These are phyloP conservation scores for Eucidaris tribuloides DNA, from an alignment of 35 echinoderm and acorn worm species.

Conservation along the genomic window DNA sequence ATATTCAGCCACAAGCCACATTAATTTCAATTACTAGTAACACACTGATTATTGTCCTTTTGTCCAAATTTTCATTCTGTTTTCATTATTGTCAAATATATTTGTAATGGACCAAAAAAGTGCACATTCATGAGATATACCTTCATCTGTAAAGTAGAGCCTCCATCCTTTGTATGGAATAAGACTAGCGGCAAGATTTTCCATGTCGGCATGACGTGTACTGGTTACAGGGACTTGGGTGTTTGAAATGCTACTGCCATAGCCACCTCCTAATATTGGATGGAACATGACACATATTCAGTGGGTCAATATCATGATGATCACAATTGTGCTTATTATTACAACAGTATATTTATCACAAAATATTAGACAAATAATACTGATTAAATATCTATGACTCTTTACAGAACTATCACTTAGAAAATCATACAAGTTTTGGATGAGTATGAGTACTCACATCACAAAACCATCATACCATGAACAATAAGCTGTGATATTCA, in stretches of 20 bases:
- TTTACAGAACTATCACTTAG: neutral
- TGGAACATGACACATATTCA: neutral
- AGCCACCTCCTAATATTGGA: slow-evolving; percentile 27
- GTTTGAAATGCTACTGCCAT: slow-evolving; percentile 23
- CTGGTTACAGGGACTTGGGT: slow-evolving; percentile 9
- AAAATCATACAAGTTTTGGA: neutral
- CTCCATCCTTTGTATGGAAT: slow-evolving; percentile 86
- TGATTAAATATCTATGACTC: neutral
- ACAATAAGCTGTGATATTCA: too few species aligned
- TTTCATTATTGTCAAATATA: neutral
- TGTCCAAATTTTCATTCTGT: neutral
- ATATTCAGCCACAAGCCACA: neutral
- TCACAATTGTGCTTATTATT: neutral
- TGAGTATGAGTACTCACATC: neutral
- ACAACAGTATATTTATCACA: neutral
- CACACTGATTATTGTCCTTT: neutral
- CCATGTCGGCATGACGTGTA: slow-evolving; percentile 51
- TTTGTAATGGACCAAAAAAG: neutral
- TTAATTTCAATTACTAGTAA: neutral
- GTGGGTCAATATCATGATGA: neutral
- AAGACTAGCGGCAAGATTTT: slow-evolving; percentile 23
- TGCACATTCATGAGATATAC: slow-evolving; percentile 9
- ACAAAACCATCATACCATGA: too few species aligned
- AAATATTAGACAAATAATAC: neutral
- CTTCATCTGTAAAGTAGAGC: slow-evolving; percentile 85